phyloP scores from a whole-genome alignment of 2,797 vertebrate genomes.

The Semotilus atromaculatus region DNA sequence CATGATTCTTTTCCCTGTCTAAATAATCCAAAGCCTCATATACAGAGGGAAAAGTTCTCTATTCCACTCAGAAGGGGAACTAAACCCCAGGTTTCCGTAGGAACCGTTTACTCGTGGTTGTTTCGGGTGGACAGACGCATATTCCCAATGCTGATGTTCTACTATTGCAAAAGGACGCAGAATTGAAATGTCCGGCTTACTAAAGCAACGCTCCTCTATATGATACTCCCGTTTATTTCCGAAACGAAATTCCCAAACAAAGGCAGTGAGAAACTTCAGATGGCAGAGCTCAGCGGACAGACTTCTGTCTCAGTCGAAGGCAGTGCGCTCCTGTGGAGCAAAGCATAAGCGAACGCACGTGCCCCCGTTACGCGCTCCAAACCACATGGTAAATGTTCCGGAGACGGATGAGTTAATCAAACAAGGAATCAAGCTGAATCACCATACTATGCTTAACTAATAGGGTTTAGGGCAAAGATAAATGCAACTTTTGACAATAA shows the following conservation, averaged over 20 bases:
- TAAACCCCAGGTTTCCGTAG: slow-evolving; percentile 50
- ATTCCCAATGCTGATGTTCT: slow-evolving; percentile 48
- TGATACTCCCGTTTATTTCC: slow-evolving; percentile 18
- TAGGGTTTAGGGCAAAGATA: background rate
- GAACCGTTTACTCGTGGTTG: slow-evolving; percentile 40
- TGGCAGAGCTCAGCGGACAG: slow-evolving; percentile 14
- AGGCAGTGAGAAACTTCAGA: slow-evolving; percentile 37
- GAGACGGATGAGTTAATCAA: slow-evolving; percentile 41
- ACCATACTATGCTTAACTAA: background rate
- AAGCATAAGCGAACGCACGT: slow-evolving; percentile 16
- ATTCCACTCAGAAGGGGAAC: slow-evolving; percentile 38
- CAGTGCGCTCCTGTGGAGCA: slow-evolving; percentile 2
- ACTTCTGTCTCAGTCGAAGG: slow-evolving; percentile 28
- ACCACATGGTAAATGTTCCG: slow-evolving; percentile 35
- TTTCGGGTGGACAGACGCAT: slow-evolving; percentile 39
- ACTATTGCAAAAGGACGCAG: slow-evolving; percentile 25
- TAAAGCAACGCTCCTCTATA: slow-evolving; percentile 27
- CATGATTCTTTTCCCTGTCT: slow-evolving; percentile 34
- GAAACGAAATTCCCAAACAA: slow-evolving; percentile 24
- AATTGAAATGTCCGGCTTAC: slow-evolving; percentile 25
- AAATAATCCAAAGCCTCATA: slow-evolving; percentile 58
- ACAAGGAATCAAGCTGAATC: slow-evolving; percentile 7
- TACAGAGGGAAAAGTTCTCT: slow-evolving; percentile 51
- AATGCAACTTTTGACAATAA: slow-evolving; percentile 8
- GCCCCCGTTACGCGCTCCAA: slow-evolving; percentile 22